phyloP scores from a whole-genome alignment of 2,797 vertebrate genomes.

The Thalassophryne amazonica region DNA sequence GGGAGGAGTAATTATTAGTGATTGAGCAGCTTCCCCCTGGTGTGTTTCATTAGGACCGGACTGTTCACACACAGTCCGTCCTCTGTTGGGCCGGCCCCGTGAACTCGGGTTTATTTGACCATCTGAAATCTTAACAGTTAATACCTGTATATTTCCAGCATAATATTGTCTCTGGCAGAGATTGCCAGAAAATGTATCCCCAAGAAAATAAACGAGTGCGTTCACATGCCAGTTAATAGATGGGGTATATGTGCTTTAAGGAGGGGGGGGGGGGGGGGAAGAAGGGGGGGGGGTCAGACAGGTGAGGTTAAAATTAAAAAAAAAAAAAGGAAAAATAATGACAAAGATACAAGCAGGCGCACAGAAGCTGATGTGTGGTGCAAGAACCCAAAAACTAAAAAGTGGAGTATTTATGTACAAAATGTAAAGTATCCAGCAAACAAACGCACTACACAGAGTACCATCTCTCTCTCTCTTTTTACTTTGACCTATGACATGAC shows the following conservation, averaged over 20 bases:
- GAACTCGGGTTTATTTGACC: conserved; percentile 69
- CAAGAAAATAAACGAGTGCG: conserved; percentile 66
- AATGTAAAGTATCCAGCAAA: no score
- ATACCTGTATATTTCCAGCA: conserved; percentile 77
- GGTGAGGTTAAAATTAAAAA: conserved; percentile 15
- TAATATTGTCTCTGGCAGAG: conserved; percentile 76
- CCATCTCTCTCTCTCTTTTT: no score
- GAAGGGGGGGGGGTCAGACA: neutral
- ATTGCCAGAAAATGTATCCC: conserved; percentile 63
- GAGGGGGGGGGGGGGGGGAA: neutral
- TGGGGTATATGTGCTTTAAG: conserved; percentile 51
- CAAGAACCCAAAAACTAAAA: no score
- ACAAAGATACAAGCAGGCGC: neutral
- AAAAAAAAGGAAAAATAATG: neutral
- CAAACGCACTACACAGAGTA: no score
- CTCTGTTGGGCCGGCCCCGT: conserved; percentile 56
- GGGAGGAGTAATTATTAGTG: conserved; percentile 67
- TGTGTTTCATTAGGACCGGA: conserved; percentile 57
- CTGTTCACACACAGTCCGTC: conserved; percentile 49
- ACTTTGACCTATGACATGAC: no score
- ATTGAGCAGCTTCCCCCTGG: conserved; percentile 53
- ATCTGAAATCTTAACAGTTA: conserved; percentile 73
- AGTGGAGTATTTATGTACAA: no score
- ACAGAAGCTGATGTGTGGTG: neutral
- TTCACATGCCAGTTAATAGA: conserved; percentile 52